These are phyloP conservation scores for Ethmia dodecea DNA, from an alignment of 2,888 invertebrate genomes.

Conservation along the genomic window DNA sequence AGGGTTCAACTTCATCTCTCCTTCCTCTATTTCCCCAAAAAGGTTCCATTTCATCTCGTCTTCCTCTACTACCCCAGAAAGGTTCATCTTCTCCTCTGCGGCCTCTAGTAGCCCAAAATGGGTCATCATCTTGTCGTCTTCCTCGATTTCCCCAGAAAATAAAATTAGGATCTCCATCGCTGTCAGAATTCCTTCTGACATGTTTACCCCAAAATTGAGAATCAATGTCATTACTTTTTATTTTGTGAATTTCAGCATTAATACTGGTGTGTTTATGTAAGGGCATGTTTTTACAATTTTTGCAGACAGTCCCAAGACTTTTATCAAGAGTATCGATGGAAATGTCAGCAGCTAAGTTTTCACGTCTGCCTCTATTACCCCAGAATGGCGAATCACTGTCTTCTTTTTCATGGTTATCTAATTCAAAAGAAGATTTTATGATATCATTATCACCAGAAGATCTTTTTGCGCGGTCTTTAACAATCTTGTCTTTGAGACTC, in stretches of 20 bases:
- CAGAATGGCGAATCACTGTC: slow-evolving; percentile 46
- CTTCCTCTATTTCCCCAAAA: slow-evolving; percentile 24
- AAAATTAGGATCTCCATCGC: too few species aligned
- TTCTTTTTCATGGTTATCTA: slow-evolving; percentile 22
- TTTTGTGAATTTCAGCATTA: slow-evolving; percentile 5
- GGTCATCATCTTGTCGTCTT: slow-evolving; percentile 24
- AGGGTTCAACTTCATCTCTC: slow-evolving; percentile 25
- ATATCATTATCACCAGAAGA: slow-evolving; percentile 25
- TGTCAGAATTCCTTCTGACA: slow-evolving; percentile 32
- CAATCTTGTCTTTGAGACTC: neutral
- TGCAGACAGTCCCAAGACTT: too few species aligned
- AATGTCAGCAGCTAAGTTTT: slow-evolving; percentile 37
- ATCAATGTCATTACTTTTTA: slow-evolving; percentile 29
- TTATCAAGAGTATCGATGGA: too few species aligned
- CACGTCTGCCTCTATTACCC: slow-evolving; percentile 56
- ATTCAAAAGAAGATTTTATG: slow-evolving; percentile 13
- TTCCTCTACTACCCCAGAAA: slow-evolving; percentile 68
- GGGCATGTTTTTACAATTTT: too few species aligned
- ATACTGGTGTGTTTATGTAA: too few species aligned
- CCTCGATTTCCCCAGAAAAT: slow-evolving; percentile 70
- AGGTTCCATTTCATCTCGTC: slow-evolving; percentile 23
- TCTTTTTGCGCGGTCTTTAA: neutral
- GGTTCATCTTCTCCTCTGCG: slow-evolving; percentile 35
- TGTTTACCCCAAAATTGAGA: slow-evolving; percentile 52
- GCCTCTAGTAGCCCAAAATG: slow-evolving; percentile 31